Conservation (phyloP, 2,113 vertebrate species). For the Salminus brasiliensis region DNA sequence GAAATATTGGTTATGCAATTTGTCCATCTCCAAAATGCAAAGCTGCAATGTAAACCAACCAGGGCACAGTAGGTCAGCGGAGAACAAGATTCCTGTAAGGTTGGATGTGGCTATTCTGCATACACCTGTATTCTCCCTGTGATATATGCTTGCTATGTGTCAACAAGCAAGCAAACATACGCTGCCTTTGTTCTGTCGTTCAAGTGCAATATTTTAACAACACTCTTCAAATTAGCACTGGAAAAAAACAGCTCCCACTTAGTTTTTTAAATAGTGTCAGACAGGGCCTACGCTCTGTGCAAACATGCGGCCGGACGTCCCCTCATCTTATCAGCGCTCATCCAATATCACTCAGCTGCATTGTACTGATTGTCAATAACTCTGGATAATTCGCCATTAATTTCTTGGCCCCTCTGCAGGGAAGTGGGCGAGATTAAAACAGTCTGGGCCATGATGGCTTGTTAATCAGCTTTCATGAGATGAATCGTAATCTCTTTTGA, state of each 20-base stretch:
- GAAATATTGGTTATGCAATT: no score
- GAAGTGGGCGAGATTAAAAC: slow-evolving; percentile 42
- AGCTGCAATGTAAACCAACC: no score
- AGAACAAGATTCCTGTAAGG: no score
- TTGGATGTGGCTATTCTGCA: no score
- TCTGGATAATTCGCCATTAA: slow-evolving; percentile 45
- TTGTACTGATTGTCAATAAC: slow-evolving; percentile 43
- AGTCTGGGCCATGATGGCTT: slow-evolving; percentile 28
- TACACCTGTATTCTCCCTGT: background rate
- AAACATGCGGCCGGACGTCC: background rate
- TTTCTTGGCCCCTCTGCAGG: slow-evolving; percentile 7
- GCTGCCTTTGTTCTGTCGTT: background rate
- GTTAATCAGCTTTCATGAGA: slow-evolving; percentile 53
- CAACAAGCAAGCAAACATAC: background rate
- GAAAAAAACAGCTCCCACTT: background rate
- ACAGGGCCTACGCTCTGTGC: background rate
- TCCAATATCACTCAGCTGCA: slow-evolving; percentile 20
- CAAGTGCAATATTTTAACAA: background rate
- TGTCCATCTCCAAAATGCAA: no score
- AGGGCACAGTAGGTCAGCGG: no score
- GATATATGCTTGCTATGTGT: background rate
- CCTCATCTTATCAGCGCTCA: slow-evolving; percentile 11
- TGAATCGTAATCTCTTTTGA: slow-evolving; percentile 55
- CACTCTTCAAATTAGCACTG: background rate
- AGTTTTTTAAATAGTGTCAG: background rate